Evolutionary conservation across 2,797 vertebrate species (phyloP).

Genomic region (Pseudochaenichthys georgianus): DNA sequence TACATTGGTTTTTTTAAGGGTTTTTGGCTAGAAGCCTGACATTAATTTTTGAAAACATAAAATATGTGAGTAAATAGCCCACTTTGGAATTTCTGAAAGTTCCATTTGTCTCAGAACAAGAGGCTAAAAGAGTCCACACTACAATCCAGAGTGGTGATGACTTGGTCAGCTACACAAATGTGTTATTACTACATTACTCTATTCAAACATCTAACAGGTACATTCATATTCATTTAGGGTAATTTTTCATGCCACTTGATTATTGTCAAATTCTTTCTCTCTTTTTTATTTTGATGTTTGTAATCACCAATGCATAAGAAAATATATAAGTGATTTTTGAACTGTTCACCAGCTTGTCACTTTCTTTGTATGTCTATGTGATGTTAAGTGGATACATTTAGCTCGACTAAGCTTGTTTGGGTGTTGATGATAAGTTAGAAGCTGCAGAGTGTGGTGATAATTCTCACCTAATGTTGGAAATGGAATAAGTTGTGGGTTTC

Average conservation of each 20-base stretch:
- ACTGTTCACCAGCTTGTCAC: neutral
- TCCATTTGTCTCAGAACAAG: no score
- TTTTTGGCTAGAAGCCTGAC: no score
- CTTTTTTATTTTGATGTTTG: neutral
- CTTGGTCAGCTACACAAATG: no score
- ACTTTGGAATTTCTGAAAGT: no score
- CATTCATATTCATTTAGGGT: neutral
- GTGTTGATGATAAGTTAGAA: neutral
- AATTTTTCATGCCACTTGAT: neutral
- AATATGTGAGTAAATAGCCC: no score
- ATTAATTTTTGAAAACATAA: no score
- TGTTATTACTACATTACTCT: no score
- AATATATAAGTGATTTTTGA: neutral
- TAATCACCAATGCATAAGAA: accelerated
- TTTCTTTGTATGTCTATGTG: neutral
- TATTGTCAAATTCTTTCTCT: no score
- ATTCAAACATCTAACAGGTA: neutral
- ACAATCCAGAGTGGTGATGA: no score
- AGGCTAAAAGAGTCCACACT: no score
- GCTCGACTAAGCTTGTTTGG: neutral
- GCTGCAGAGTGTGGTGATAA: neutral
- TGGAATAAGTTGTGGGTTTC: neutral
- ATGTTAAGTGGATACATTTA: neutral
- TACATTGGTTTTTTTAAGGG: no score
- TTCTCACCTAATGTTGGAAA: neutral